Conservation (phyloP, 2,797 vertebrate species). For the Buphagus erythrorhynchus region DNA sequence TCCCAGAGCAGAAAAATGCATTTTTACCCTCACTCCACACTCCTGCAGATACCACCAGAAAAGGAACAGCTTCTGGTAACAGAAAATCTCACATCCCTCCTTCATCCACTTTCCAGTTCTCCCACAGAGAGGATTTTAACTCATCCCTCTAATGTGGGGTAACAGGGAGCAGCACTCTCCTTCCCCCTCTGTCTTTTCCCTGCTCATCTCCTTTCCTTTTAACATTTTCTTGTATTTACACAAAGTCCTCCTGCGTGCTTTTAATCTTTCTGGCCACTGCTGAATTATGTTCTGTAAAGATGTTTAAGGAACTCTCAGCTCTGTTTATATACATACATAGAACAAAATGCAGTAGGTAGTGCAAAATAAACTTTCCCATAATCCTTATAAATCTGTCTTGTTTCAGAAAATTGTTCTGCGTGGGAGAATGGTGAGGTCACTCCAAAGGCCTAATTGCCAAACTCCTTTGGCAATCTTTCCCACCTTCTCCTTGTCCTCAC, state of each 20-base stretch:
- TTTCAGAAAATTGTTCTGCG: conserved; percentile 35
- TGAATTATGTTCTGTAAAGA: neutral
- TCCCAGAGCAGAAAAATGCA: neutral
- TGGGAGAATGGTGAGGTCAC: conserved; percentile 59
- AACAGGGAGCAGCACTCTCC: neutral
- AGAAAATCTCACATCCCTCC: neutral
- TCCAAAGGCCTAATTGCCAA: neutral
- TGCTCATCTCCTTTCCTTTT: neutral
- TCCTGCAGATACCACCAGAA: neutral
- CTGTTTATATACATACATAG: neutral
- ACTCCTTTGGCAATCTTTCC: neutral
- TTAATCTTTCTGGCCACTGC: neutral
- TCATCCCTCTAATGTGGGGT: neutral
- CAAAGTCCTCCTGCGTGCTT: neutral
- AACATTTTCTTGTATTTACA: neutral
- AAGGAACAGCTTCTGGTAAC: neutral
- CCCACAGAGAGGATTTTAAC: neutral
- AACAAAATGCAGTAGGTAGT: conserved; percentile 36
- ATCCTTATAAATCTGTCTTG: conserved; percentile 46
- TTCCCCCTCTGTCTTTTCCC: neutral
- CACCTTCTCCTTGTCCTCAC: conserved; percentile 30
- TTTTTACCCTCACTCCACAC: neutral
- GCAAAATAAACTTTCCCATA: conserved; percentile 47
- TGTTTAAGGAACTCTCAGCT: conserved; percentile 9
- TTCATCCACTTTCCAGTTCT: neutral